phyloP scores from a whole-genome alignment of 2,888 invertebrate species.

The Yponomeuta cagnagella region DNA sequence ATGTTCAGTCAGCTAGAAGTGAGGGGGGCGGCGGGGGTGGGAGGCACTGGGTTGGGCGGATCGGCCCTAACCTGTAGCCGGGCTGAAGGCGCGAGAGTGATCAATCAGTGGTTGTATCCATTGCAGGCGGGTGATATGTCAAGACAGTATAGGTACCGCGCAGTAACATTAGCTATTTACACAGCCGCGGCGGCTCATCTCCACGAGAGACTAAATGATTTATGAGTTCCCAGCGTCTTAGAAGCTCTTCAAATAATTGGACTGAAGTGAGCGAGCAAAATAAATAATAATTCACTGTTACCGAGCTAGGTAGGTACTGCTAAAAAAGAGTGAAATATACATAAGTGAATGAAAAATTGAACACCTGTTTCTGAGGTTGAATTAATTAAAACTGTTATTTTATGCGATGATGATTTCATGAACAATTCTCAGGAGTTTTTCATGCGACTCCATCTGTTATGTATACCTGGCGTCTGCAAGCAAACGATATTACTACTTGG shows the following conservation, averaged over 20 bases:
- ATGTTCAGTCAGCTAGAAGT: background rate
- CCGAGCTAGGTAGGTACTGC: background rate
- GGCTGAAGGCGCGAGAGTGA: conserved; percentile 10
- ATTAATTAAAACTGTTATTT: background rate
- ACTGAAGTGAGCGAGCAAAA: conserved; percentile 8
- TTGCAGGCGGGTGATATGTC: conserved; percentile 13
- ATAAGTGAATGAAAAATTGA: too few species aligned
- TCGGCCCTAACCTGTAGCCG: background rate
- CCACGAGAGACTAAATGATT: conserved; percentile 20
- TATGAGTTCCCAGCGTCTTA: conserved; percentile 21
- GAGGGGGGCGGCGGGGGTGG: too few species aligned
- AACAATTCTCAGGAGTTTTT: background rate
- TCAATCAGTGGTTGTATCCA: conserved; percentile 15
- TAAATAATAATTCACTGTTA: conserved; percentile 7
- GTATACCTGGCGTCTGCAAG: background rate
- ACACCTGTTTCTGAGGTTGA: background rate
- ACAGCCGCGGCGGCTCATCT: conserved; percentile 19
- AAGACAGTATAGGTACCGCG: conserved; percentile 15
- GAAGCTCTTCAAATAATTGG: conserved; percentile 19
- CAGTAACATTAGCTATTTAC: conserved; percentile 19
- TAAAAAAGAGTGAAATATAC: background rate
- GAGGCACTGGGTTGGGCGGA: background rate
- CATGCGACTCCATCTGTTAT: background rate
- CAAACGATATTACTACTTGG: background rate
- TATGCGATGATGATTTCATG: conserved; percentile 6